Evolutionary conservation across 2,888 invertebrate species (phyloP).

Genomic region (Noctua fimbriata): DNA sequence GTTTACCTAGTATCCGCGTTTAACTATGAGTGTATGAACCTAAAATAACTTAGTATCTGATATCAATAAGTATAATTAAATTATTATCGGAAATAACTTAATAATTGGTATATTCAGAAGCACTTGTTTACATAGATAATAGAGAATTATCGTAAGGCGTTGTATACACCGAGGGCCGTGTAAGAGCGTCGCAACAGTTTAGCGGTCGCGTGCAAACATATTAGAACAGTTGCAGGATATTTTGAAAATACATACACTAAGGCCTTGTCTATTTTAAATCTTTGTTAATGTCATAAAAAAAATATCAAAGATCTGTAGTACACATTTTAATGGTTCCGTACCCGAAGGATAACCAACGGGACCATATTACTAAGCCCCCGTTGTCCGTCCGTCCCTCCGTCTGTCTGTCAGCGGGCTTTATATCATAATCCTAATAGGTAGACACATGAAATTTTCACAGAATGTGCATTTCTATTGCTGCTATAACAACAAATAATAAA

Average conservation of each 20-base stretch:
- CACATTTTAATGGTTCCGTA: no score
- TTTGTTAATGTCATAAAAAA: no score
- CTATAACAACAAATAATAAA: no score
- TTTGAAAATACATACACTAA: not conserved
- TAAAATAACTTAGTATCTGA: not conserved
- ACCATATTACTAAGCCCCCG: no score
- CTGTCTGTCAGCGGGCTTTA: no score
- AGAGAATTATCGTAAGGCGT: not conserved
- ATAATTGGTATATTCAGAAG: no score
- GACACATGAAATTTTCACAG: not conserved
- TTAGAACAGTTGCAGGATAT: not conserved
- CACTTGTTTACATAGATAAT: conserved; percentile 14
- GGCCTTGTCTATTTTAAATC: not conserved
- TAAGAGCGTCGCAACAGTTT: not conserved
- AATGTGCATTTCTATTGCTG: no score
- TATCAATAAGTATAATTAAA: not conserved
- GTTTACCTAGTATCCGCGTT: not conserved
- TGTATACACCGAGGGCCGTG: not conserved
- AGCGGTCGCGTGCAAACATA: not conserved
- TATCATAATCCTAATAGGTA: no score
- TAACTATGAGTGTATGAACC: not conserved
- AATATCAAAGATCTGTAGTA: no score
- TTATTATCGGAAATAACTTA: not conserved
- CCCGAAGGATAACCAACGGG: no score
- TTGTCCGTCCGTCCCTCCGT: no score